These are phyloP conservation scores for Sepioteuthis lessoniana DNA, from an alignment of 2,888 invertebrate genomes.

Conservation along the genomic window DNA sequence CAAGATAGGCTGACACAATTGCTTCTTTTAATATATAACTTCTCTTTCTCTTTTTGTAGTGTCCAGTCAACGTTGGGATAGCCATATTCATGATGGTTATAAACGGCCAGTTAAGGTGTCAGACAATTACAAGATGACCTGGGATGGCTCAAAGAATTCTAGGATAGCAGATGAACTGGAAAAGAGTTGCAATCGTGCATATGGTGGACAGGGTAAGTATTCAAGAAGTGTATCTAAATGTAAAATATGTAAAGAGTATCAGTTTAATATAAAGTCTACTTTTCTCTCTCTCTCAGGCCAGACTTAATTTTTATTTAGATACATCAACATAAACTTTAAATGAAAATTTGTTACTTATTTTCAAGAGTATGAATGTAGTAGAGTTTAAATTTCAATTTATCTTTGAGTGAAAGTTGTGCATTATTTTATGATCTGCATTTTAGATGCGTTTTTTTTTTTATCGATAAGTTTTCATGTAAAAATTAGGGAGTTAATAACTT, in stretches of 20 bases:
- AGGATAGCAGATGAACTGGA: slow-evolving; percentile 80
- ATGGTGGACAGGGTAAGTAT: slow-evolving; percentile 76
- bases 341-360: too few species aligned
- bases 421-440: too few species aligned
- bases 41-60: background rate
- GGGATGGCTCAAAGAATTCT: slow-evolving; percentile 66
- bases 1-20: too few species aligned
- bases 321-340: too few species aligned
- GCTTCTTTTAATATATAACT: background rate
- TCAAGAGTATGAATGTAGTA: too few species aligned
- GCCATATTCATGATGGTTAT: slow-evolving; percentile 57
- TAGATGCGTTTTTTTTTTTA: too few species aligned
- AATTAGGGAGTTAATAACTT: too few species aligned
- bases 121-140: slow-evolving; percentile 54
- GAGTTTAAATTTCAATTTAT: too few species aligned
- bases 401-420: too few species aligned
- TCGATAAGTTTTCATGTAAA: too few species aligned
- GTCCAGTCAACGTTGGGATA: slow-evolving; percentile 58
- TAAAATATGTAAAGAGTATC: background rate
- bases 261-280: background rate
- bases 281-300: background rate
- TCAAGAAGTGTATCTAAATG: background rate
- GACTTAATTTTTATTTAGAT: too few species aligned
- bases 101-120: slow-evolving; percentile 51
- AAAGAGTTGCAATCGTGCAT: slow-evolving; percentile 83